Percentiles rank a stretch among this genome's conserved stretches.
Evolutionary conservation across 1,140 invertebrate species (phyloP).

Genomic region (Coelopa frigida): DNA sequence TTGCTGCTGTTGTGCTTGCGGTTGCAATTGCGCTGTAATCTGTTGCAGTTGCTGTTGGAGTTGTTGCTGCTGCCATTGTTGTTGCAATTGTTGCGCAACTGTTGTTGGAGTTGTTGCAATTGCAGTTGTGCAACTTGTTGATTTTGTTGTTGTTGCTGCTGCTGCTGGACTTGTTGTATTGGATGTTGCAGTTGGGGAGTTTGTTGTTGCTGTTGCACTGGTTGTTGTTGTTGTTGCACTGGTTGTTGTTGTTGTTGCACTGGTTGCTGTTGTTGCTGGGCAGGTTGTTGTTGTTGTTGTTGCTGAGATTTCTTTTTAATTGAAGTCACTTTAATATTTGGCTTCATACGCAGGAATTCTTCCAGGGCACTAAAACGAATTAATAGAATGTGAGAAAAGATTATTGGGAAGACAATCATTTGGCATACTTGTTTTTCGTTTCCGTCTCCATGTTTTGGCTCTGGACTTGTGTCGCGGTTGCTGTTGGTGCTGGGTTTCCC

Average conservation of each 20-base stretch:
- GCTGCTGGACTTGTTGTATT: conserved; percentile 13
- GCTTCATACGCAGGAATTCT: conserved; percentile 46
- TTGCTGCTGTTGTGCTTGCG: no score
- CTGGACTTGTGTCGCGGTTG: conserved; percentile 28
- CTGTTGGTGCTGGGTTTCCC: conserved; percentile 42
- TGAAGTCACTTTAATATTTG: conserved; percentile 47
- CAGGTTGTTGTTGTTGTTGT: conserved; percentile 11
- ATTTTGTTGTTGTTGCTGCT: no score
- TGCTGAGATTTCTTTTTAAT: conserved; percentile 22
- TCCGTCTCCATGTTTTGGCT: conserved; percentile 39
- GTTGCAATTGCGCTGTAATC: no score
- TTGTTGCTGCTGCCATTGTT: no score
- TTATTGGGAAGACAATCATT: background rate
- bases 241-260: conserved; percentile 3
- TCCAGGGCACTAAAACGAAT: conserved; percentile 32
- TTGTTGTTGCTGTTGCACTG: conserved; percentile 2
- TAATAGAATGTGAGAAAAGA: background rate
- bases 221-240: conserved; percentile 2
- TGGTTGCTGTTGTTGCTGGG: conserved; percentile 3
- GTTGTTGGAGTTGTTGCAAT: conserved; percentile 15
- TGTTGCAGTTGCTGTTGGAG: no score
- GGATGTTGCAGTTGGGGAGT: conserved; percentile 23
- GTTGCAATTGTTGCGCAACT: no score
- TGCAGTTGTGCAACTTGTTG: conserved; percentile 25
- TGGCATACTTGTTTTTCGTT: conserved; percentile 30